Percentiles rank a stretch among this genome's conserved stretches.
Conservation (phyloP, 1,140 invertebrate genomes). For the Drosophila paulistorum region DNA sequence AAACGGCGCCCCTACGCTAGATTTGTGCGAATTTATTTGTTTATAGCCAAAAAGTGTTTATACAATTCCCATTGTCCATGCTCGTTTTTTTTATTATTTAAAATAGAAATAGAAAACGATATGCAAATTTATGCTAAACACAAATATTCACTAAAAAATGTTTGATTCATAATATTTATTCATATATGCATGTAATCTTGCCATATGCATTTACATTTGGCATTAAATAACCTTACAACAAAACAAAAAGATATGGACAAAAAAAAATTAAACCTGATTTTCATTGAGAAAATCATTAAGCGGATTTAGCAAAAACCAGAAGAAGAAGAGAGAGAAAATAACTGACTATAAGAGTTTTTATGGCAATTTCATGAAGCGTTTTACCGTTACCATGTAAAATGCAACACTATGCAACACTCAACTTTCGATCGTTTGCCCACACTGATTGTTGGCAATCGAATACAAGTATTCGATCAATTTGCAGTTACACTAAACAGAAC, state of each 20-base stretch:
- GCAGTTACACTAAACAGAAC: constrained; percentile 1
- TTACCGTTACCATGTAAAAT: constrained; percentile 2
- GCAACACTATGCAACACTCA: not conserved
- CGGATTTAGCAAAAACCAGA: not conserved
- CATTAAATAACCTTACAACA: not conserved
- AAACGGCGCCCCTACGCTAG: not conserved
- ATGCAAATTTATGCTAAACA: constrained; percentile 20
- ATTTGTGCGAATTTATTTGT: constrained; percentile 16
- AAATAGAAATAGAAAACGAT: not conserved
- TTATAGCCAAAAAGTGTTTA: constrained; percentile 14
- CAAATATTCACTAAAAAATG: constrained; percentile 11
- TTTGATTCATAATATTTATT: constrained; percentile 14
- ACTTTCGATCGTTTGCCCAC: not conserved
- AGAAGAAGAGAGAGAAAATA: not conserved
- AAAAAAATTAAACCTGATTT: constrained; percentile 1
- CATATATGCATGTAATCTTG: constrained; percentile 9
- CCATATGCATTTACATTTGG: constrained; percentile 9
- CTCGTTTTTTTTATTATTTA: not conserved
- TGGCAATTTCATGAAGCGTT: not conserved
- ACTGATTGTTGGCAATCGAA: not conserved
- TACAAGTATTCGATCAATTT: not conserved
- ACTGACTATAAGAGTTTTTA: not conserved
- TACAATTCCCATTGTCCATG: constrained; percentile 12
- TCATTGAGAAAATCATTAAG: constrained; percentile 10
- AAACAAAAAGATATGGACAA: not conserved